A percentile compares a stretch with the other conserved stretches of the same genome.
These are phyloP conservation scores for Nudaria mundana DNA, from an alignment of 2,888 invertebrate species.

Conservation along the genomic window DNA sequence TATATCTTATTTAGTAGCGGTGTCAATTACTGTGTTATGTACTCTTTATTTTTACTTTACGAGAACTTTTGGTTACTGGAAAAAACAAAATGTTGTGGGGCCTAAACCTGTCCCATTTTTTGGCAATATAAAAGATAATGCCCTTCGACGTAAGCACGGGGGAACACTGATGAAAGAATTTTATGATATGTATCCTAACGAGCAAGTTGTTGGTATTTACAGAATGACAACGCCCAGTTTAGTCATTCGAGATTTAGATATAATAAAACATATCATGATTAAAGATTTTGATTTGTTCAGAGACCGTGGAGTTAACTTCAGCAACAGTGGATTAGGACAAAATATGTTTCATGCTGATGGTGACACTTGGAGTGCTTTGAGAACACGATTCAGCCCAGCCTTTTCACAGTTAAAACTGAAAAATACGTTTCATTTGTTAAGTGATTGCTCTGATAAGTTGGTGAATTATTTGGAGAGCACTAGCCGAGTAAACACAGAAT, in stretches of 20 bases:
- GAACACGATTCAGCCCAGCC: slow-evolving; percentile 44
- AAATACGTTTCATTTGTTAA: slow-evolving; percentile 45
- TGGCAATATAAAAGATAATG: slow-evolving; percentile 29
- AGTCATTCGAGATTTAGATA: slow-evolving; percentile 49
- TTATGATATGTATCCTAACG: slow-evolving; percentile 29
- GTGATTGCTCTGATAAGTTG: slow-evolving; percentile 38
- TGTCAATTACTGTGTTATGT: neutral
- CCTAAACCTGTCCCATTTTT: slow-evolving; percentile 32
- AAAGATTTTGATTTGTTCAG: slow-evolving; percentile 53
- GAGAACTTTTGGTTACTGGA: slow-evolving; percentile 24
- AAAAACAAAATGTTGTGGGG: slow-evolving; percentile 24
- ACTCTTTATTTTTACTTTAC: slow-evolving; percentile 23
- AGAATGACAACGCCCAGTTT: slow-evolving; percentile 40
- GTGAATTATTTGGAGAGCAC: slow-evolving; percentile 26
- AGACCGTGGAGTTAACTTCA: slow-evolving; percentile 49
- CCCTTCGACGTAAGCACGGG: slow-evolving; percentile 17
- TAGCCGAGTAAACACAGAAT: slow-evolving; percentile 21
- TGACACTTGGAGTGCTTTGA: slow-evolving; percentile 44
- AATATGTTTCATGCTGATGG: slow-evolving; percentile 53
- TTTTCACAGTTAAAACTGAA: slow-evolving; percentile 51
- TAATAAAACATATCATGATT: slow-evolving; percentile 51
- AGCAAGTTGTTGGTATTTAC: slow-evolving; percentile 35
- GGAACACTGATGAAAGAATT: slow-evolving; percentile 22
- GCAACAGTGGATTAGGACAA: slow-evolving; percentile 42
- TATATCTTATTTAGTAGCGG: neutral